Base-by-base conservation (phyloP, 2,888 invertebrate species). In the Petrolisthes cinctipes region DNA sequence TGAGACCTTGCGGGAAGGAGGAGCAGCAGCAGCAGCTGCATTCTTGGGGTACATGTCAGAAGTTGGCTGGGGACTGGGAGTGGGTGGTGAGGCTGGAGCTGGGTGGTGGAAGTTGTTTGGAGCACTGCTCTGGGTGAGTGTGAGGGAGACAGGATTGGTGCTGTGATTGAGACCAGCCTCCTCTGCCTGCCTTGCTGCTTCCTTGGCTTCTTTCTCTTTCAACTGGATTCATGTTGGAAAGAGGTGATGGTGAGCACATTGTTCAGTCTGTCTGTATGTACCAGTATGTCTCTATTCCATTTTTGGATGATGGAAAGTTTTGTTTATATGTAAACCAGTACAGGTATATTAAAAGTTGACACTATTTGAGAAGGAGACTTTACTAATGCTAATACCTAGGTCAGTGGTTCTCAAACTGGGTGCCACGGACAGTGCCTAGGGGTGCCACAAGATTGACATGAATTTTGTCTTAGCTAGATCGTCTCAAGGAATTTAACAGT, bases 11-110 rank as follows among this genome's bases (percentile, higher is more conserved):
- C 71, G 71, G 14, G n/a, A 17, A 20, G 71, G 71, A n/a, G n/a
- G n/a, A n/a, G n/a, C n/a, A n/a, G 83, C 86, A 54, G 88, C 89
- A 53, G 85, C 76, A 79, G 23, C 85, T 73, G 71, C 20, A 80
- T 76, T 56, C 5, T 37, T 37, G 37, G 37, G 37, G 37, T 37
- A 37, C 37, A 37, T 37, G n/a, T 20, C 6, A n/a, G 71, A 14
- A n/a, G 71, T 17, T 61, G 71, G 71, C n/a, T 61, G 61, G 20
- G 5, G 51, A 23, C n/a, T 73, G n/a, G 61, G 61, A 61, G 61
- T 61, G 9, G 3, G 61, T 11, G 11, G 61, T 11, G 61, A 17
- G 61, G 17, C 61, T 37, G 37, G 37, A 61, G 61, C 1, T 61
- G 61, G 61, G 17, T 17, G 37, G 37, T 2, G 37, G 37, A 37